Percentiles rank a stretch among this genome's conserved stretches.
phyloP scores from a whole-genome alignment of 2,888 invertebrate species.

The Sicus ferrugineus region DNA sequence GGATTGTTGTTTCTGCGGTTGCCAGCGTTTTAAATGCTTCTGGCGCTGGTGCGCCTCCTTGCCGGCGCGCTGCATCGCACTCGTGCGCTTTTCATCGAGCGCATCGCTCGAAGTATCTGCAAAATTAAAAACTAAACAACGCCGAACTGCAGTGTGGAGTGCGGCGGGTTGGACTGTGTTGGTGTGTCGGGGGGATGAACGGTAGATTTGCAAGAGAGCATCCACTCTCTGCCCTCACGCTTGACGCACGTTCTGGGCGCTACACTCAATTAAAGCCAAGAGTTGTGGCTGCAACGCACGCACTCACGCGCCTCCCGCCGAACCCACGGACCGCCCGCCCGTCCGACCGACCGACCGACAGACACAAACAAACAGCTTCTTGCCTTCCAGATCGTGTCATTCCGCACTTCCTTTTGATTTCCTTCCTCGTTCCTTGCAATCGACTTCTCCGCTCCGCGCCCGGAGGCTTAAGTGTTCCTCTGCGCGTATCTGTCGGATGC shows the following conservation, averaged over 20 bases:
- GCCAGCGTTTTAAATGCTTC: background rate
- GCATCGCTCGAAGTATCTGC: conserved; percentile 10
- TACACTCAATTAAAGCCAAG: conserved; percentile 4
- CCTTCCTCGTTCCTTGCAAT: background rate
- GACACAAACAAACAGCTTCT: background rate
- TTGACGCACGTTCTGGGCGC: background rate
- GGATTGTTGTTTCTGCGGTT: background rate
- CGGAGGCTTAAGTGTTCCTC: background rate
- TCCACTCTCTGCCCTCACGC: background rate
- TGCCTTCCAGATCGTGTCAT: background rate
- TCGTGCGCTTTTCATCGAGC: conserved; percentile 1
- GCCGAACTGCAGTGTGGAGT: background rate
- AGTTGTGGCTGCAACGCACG: background rate
- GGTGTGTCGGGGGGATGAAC: too few relatives aligned
- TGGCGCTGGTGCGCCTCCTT: background rate
- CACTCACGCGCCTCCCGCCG: background rate
- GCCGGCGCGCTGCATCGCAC: background rate
- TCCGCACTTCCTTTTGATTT: background rate
- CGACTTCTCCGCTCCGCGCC: background rate
- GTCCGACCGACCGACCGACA: conserved; percentile 7
- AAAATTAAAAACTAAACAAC: conserved; percentile 26
- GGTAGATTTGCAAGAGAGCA: too few relatives aligned
- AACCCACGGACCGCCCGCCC: background rate
- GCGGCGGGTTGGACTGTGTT: too few relatives aligned
- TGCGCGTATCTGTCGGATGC: background rate